phyloP scores from a whole-genome alignment of 2,888 invertebrate species.

The Nowickia ferox region DNA sequence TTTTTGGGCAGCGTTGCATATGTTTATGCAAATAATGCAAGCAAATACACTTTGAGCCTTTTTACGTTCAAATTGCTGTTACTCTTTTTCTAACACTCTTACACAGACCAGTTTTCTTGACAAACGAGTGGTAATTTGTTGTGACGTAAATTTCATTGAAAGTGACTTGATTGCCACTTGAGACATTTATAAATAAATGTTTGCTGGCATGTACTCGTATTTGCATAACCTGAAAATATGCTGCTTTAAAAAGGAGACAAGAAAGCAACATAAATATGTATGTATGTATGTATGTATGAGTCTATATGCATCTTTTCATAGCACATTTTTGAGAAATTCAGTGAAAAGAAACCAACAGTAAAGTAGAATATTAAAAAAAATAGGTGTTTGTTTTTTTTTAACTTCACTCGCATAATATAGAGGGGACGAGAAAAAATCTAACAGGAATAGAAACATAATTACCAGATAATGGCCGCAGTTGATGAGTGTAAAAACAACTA shows the following conservation, averaged over 20 bases:
- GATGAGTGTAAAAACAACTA: too few relatives aligned
- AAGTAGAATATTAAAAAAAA: too few relatives aligned
- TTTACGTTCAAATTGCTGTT: neutral
- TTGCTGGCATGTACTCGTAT: conserved; percentile 20
- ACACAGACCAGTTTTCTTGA: conserved; percentile 74
- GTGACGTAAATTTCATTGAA: conserved; percentile 81
- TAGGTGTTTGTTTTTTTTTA: too few relatives aligned
- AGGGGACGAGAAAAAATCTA: too few relatives aligned
- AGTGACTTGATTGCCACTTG: conserved; percentile 82
- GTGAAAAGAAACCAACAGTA: neutral
- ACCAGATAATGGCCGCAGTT: too few relatives aligned
- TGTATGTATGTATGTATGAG: too few relatives aligned
- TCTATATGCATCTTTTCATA: too few relatives aligned
- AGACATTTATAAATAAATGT: conserved; percentile 76
- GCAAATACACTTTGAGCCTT: neutral
- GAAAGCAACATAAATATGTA: neutral
- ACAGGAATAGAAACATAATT: too few relatives aligned
- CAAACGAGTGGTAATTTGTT: conserved; percentile 82
- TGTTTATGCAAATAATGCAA: conserved; percentile 5
- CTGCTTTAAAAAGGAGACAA: neutral
- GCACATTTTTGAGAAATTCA: too few relatives aligned
- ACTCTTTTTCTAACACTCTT: neutral
- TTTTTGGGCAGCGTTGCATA: neutral
- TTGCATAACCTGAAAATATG: conserved; percentile 35
- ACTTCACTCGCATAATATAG: too few relatives aligned